These are phyloP conservation scores for Eupeodes luniger DNA, from an alignment of 2,888 invertebrate genomes.

Conservation along the genomic window DNA sequence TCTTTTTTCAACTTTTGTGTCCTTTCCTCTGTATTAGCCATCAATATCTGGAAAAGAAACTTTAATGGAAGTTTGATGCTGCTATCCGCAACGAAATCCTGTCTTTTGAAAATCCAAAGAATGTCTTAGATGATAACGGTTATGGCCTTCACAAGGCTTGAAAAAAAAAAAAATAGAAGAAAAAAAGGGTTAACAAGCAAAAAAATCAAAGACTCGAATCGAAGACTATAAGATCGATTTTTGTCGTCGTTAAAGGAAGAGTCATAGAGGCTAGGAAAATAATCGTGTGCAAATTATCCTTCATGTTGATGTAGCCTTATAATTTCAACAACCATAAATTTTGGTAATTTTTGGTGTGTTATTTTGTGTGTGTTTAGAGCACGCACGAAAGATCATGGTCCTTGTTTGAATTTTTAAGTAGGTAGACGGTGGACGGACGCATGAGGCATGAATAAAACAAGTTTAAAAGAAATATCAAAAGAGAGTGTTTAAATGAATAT, in stretches of 20 bases:
- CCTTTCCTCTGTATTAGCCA: slow-evolving; percentile 31
- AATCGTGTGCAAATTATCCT: slow-evolving; percentile 59
- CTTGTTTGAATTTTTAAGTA: slow-evolving; percentile 22
- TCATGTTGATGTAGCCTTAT: slow-evolving; percentile 44
- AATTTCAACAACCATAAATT: slow-evolving; percentile 46
- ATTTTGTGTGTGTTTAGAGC: slow-evolving; percentile 20
- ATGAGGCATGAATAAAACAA: not conserved
- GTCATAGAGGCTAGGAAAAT: slow-evolving; percentile 17
- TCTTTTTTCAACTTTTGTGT: slow-evolving; percentile 1
- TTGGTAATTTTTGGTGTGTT: slow-evolving; percentile 11
- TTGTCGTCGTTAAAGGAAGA: slow-evolving; percentile 25
- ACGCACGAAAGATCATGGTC: slow-evolving; percentile 20
- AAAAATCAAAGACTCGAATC: slow-evolving; percentile 8
- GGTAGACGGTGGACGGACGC: too few relatives aligned
- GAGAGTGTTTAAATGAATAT: too few relatives aligned
- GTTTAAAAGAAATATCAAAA: too few relatives aligned
- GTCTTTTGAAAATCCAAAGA: slow-evolving; percentile 43
- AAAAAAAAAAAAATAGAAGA: slow-evolving; percentile 6
- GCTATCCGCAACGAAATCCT: slow-evolving; percentile 34
- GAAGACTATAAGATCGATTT: slow-evolving; percentile 40
- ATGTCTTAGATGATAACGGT: slow-evolving; percentile 45
- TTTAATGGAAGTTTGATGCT: slow-evolving; percentile 63
- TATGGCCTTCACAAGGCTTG: not conserved
- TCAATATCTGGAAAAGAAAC: slow-evolving; percentile 49
- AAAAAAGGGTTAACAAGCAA: slow-evolving; percentile 17